Evolutionary conservation across 2,113 vertebrate species (phyloP).

Genomic region (Entelurus aequoreus): DNA sequence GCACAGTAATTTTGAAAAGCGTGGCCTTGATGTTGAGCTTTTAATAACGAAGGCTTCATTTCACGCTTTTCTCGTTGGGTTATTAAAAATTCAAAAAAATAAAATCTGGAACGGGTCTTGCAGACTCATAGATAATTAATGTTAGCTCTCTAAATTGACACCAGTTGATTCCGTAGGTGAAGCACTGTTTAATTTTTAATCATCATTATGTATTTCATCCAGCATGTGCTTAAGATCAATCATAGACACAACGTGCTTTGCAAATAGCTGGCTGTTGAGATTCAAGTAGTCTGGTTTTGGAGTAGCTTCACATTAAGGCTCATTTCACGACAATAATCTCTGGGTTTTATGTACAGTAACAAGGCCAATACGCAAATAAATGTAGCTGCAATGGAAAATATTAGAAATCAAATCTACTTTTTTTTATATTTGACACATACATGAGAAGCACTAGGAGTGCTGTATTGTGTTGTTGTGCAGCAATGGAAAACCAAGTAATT

Average conservation of each 20-base stretch:
- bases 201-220: constrained; percentile 24
- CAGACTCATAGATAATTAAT: constrained; percentile 73
- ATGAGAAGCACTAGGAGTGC: background rate
- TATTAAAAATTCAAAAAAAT: constrained; percentile 70
- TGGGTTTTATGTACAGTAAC: background rate
- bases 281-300: background rate
- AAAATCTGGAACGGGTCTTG: constrained; percentile 58
- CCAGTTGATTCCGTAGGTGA: constrained; percentile 70
- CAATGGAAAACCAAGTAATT: constrained; percentile 43
- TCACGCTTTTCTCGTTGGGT: constrained; percentile 53
- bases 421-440: background rate
- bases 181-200: constrained; percentile 68
- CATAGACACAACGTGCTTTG: constrained; percentile 28
- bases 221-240: constrained; percentile 22
- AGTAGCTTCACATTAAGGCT: background rate
- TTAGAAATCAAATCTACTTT: background rate
- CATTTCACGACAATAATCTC: too few species aligned
- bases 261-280: constrained; percentile 19
- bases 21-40: constrained; percentile 11
- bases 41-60: constrained; percentile 53
- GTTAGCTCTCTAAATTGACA: constrained; percentile 70
- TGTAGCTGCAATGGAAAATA: background rate
- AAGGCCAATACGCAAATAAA: background rate
- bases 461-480: constrained; percentile 12
- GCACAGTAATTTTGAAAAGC: constrained; percentile 50